These are phyloP conservation scores for Microcaecilia unicolor DNA, from an alignment of 2,797 vertebrate species.

Conservation along the genomic window DNA sequence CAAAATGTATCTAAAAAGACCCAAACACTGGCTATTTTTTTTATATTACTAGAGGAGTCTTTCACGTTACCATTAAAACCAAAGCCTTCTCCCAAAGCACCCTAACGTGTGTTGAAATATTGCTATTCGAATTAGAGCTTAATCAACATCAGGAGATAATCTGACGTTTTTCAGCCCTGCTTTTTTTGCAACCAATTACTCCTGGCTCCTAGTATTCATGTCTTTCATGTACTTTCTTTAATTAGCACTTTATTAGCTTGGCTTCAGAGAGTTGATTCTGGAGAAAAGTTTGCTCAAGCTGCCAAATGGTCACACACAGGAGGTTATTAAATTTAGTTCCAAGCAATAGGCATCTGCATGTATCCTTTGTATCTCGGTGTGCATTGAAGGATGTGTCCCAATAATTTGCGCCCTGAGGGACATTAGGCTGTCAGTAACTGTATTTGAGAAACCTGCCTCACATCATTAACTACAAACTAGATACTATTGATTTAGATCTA, in stretches of 20 bases:
- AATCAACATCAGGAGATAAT: constrained; percentile 68
- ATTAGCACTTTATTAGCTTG: constrained; percentile 78
- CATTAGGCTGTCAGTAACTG: constrained; percentile 20
- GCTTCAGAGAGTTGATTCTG: constrained; percentile 56
- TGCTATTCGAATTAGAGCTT: constrained; percentile 74
- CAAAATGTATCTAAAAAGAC: constrained; percentile 8
- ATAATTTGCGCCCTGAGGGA: constrained; percentile 33
- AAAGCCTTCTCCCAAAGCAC: constrained; percentile 48
- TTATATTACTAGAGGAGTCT: constrained; percentile 35
- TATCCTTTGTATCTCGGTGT: constrained; percentile 32
- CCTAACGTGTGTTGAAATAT: constrained; percentile 63
- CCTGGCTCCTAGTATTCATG: constrained; percentile 73
- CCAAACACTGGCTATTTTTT: constrained; percentile 4
- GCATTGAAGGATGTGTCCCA: constrained; percentile 32
- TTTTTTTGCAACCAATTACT: constrained; percentile 87
- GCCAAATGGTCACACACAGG: constrained; percentile 54
- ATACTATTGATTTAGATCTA: constrained; percentile 27
- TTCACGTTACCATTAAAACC: constrained; percentile 29
- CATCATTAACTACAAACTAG: constrained; percentile 23
- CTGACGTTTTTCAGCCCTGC: constrained; percentile 57
- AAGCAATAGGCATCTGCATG: constrained; percentile 37
- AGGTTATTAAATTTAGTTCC: constrained; percentile 53
- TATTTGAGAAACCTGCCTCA: constrained; percentile 19
- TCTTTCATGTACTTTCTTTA: constrained; percentile 75
- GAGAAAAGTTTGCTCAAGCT: constrained; percentile 50